Conservation (phyloP, 2,113 vertebrate genomes). For the Oryctolagus cuniculus region DNA sequence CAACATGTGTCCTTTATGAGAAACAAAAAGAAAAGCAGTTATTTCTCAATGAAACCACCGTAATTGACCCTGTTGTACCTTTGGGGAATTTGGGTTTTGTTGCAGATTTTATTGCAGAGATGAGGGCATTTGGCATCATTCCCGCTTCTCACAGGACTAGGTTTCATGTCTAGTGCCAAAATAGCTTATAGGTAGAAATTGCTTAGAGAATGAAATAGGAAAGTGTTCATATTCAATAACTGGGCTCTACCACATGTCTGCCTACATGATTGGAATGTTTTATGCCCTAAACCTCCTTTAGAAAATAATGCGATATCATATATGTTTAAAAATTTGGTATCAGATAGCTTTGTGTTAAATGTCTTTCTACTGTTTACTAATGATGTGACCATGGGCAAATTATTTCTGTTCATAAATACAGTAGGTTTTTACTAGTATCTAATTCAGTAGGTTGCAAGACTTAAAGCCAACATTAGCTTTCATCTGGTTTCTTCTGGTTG, state of each 20-base stretch:
- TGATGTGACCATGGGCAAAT: neutral
- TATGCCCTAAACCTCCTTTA: neutral
- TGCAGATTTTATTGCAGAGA: neutral
- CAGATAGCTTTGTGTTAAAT: neutral
- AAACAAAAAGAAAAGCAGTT: constrained; percentile 28
- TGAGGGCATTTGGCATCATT: neutral
- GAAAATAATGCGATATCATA: constrained; percentile 6
- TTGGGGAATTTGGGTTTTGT: constrained; percentile 6
- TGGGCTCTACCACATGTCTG: neutral
- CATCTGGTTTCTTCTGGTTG: constrained; percentile 27
- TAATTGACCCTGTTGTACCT: neutral
- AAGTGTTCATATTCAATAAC: neutral
- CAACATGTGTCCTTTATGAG: neutral
- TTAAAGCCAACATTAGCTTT: neutral
- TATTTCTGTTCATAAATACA: constrained; percentile 36
- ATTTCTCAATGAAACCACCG: neutral
- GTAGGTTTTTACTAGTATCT: neutral
- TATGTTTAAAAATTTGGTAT: constrained; percentile 30
- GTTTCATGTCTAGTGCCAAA: neutral
- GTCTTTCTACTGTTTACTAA: constrained; percentile 2
- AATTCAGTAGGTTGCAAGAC: neutral
- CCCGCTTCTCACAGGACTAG: constrained; percentile 1
- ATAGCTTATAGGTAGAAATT: constrained; percentile 14
- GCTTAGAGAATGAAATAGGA: neutral
- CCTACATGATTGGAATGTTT: neutral